Base-by-base conservation (phyloP, 1,140 invertebrate genomes). In the Philopotamus ludificatus region DNA sequence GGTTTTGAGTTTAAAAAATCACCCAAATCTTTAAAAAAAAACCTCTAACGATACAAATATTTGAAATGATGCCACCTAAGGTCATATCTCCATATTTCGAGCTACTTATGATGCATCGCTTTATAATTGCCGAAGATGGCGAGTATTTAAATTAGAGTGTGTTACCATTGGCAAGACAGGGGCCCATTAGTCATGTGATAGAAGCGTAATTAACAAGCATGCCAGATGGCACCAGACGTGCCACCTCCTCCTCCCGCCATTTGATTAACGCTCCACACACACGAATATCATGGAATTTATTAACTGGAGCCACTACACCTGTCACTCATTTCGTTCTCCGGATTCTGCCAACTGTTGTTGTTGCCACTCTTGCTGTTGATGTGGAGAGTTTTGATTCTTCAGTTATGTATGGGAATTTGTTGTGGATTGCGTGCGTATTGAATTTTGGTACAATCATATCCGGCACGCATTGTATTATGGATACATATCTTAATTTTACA, bases 171-270 rank as follows among this genome's bases (percentile, higher is more conserved):
- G 41, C 20, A 45, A 1, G 44, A 47, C 44, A 22, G 26, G 12
- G 26, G 25, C 2, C 61, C 66, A 64, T 64, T 63, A 60, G 45
- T 58, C 60, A 67, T 57, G 47, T 54, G 66, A 68, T 68, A 54
- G 55, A 57, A 41, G 39, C 16, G 66, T 68, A 68, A 68, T 68
- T 68, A 68, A 64, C 66, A 55, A 59, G 25, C 26, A n/a, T 39
- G 63, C 60, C 61, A 64, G 50, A 64, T 64, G 61, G 47, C 66
- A 20, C 28, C 44, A 54, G 26, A 54, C 58, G 47, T 58, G 55
- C 59, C 66, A 54, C 55, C 44, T 57, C n/a, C 16, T 28, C 23
- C 41, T 25, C 39, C 55, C 42, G 39, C 10, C 51, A 34, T 67
- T 50, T 68, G 66, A 68, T 64, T 63, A 68, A 64, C 66, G 66